These are phyloP conservation scores for Xestia xanthographa DNA, from an alignment of 2,888 invertebrate genomes.

Conservation along the genomic window DNA sequence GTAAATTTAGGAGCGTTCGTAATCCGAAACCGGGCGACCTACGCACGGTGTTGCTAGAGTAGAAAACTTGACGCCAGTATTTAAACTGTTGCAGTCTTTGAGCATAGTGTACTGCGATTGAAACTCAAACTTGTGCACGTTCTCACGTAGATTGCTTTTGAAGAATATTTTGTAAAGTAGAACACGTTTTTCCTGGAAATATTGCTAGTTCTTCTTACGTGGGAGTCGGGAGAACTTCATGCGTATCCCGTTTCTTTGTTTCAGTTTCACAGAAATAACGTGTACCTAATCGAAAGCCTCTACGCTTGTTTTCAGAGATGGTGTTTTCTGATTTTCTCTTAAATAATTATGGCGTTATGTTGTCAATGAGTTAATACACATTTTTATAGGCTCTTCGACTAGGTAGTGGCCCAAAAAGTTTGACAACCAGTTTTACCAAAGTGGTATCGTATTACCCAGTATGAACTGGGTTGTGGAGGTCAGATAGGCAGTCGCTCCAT, in stretches of 20 bases:
- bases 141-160: slow-evolving; percentile 49
- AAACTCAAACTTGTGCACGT: slow-evolving; percentile 41
- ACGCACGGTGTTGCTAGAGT: slow-evolving; percentile 79
- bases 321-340: not conserved
- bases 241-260: slow-evolving; percentile 34
- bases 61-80: slow-evolving; percentile 71
- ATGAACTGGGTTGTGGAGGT: too few species aligned
- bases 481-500: too few species aligned
- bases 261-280: not conserved
- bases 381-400: not conserved
- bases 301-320: slow-evolving; percentile 6
- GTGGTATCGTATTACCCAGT: too few species aligned
- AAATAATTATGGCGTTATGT: not conserved
- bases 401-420: too few species aligned
- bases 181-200: slow-evolving; percentile 44
- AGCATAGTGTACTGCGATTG: slow-evolving; percentile 41
- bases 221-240: slow-evolving; percentile 18
- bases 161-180: slow-evolving; percentile 34
- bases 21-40: slow-evolving; percentile 83
- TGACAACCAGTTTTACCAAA: too few species aligned
- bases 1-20: slow-evolving; percentile 90
- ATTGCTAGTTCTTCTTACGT: slow-evolving; percentile 5
- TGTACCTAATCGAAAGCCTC: not conserved
- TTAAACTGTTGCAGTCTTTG: slow-evolving; percentile 61
- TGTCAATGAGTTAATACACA: not conserved